Evolutionary conservation across 2,113 vertebrate genomes (phyloP).

Genomic region (Thunnus thynnus): DNA sequence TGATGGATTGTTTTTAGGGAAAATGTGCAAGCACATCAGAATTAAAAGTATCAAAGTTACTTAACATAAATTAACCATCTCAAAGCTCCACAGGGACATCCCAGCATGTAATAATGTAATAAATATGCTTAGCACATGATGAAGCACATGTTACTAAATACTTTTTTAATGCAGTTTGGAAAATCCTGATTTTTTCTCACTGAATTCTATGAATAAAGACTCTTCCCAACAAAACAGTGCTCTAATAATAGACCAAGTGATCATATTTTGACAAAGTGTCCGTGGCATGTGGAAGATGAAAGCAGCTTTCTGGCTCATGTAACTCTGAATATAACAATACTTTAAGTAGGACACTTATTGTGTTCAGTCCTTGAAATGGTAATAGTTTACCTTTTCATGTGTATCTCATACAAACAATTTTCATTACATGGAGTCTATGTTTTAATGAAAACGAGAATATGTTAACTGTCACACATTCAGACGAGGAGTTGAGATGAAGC

Average conservation of each 20-base stretch:
- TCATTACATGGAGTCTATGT: conserved; percentile 16
- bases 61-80: conserved; percentile 13
- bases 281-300: conserved; percentile 24
- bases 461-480: conserved; percentile 19
- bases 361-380: conserved; percentile 25
- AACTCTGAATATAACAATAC: conserved; percentile 26
- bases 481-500: conserved; percentile 25
- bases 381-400: conserved; percentile 41
- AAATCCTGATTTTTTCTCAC: neutral
- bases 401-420: conserved; percentile 13
- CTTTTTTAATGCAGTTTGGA: neutral
- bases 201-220: no score
- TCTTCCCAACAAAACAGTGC: neutral
- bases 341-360: conserved; percentile 18
- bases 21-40: conserved; percentile 61
- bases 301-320: conserved; percentile 18
- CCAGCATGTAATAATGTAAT: neutral
- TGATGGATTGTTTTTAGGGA: conserved; percentile 65
- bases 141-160: neutral
- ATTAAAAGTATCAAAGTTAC: conserved; percentile 42
- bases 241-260: conserved; percentile 5
- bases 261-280: conserved; percentile 11
- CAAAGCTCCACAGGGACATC: neutral
- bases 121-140: neutral
- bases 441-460: conserved; percentile 28